Base-by-base conservation (phyloP, 1,140 invertebrate genomes). In the Manduca sexta region DNA sequence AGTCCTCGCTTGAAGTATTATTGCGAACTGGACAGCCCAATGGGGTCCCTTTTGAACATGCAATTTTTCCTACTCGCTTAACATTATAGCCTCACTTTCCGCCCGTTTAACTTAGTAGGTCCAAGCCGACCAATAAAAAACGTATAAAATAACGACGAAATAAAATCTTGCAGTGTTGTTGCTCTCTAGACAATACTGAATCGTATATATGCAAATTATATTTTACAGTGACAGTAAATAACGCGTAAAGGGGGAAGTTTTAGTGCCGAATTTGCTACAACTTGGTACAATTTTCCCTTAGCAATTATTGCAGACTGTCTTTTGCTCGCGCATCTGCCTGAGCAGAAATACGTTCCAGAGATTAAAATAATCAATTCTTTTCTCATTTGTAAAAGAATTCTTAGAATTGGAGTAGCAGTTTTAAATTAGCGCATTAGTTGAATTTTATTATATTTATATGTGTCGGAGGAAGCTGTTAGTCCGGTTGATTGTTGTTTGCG, bases 151-250 rank as follows among this genome's bases (percentile, higher is more conserved):
- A 56, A 29, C 8, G 37, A 48, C 49, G 41, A 47, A 48, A 52
- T 57, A 48, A 45, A 52, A 40, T 57, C 49, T 34, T 16, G 29
- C 10, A 14, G 30, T 40, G 44, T 52, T 33, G 43, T 41, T 49
- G 17, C 17, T 26, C 14, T 39, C 26, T 29, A 17, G 38, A 18
- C 43, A 45, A 21, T 34, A 14, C 41, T 30, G 41, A 31, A 37
- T 48, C 37, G 18, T 48, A 40, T 41, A 18, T 57, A 57, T 57
- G 55, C 49, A 57, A 57, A 57, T 57, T 52, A 30, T 31, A 40
- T 38, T 57, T 52, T 52, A 52, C 40, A 49, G 31, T 48, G 33
- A 45, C 18, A 40, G 18, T 45, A 33, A 45, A 45, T 41, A 34
- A 26, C 16, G 43, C 52, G 40, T 55, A 26, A 50, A 50, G 33